Evolutionary conservation across 2,888 invertebrate species (phyloP), one percentile per base, ranked within the genome.

Genomic region (Drosophila borealis): DNA sequence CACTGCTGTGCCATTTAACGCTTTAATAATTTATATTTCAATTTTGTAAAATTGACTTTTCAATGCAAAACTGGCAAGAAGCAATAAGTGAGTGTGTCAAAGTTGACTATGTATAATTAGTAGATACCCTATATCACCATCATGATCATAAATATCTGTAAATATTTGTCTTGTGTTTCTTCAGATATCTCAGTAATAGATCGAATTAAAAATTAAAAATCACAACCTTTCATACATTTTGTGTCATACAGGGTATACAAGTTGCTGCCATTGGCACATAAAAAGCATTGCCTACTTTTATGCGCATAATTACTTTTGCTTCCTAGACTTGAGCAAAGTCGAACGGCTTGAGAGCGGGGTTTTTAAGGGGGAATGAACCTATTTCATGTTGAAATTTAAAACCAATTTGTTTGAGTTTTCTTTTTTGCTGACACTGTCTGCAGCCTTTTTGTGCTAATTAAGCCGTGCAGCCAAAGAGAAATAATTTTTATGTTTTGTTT

Each of bases 1-100:
- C 39, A 21, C 17, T 55, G n/a, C 19, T 62, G 45, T 36, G 59
- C 51, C 74, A 61, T 41, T 77, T 68, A 44, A 69, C 60, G 74
- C 70, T 62, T 86, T 74, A 86, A 86, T 81, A 72, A 82, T 81
- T 83, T 75, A 75, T 68, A 76, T 78, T 81, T 87, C 67, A 66
- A 73, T 78, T 87, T 75, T 54, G 8, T 14, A 49, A 70, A 80
- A 84, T 71, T 78, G 79, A 69, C 75, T 62, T 74, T 78, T 78
- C 61, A 72, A 68, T 76, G 67, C 48, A 39, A 37, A 70, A 67
- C 50, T 54, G 57, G 17, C 41, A 49, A 41, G 19, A 44, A 45
- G 34, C 14, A 46, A 14, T 21, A 48, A 5, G 11, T 29, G 1
- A 4, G 2, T 6, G 5, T n/a, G n/a, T 17, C 5, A n/a, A 9